phyloP scores from a whole-genome alignment of 1,140 invertebrate genomes.

The Planococcus citri region DNA sequence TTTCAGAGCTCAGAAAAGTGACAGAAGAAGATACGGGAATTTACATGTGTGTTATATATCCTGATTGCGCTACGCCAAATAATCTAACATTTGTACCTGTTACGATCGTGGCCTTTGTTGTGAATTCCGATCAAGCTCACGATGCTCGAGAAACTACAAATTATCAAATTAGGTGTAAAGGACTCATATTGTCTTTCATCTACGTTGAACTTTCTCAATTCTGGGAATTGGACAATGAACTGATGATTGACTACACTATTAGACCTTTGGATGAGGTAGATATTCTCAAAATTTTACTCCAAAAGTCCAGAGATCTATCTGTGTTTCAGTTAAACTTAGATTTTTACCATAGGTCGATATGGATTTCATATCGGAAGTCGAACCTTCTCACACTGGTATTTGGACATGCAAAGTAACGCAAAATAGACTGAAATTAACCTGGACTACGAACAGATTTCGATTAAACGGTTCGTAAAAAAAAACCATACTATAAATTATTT shows the following conservation, averaged over 20 bases:
- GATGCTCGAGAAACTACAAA: neutral
- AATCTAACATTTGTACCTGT: neutral
- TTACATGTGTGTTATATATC: slow-evolving; percentile 1
- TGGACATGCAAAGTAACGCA: neutral
- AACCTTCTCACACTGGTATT: neutral
- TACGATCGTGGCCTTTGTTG: neutral
- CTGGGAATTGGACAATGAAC: neutral
- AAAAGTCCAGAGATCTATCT: neutral
- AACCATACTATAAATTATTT: too few species aligned
- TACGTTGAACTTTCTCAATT: neutral
- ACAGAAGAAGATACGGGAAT: neutral
- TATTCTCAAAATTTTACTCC: neutral
- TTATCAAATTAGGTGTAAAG: neutral
- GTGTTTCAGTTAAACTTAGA: neutral
- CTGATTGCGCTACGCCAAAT: neutral
- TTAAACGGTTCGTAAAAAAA: neutral
- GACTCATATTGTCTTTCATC: neutral
- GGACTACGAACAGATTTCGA: neutral
- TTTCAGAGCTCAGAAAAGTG: neutral
- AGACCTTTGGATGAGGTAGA: neutral
- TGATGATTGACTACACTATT: neutral
- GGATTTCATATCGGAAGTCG: neutral
- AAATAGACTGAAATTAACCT: neutral
- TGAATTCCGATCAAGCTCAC: neutral
- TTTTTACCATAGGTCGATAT: neutral